phyloP scores from a whole-genome alignment of 2,888 invertebrate genomes.

The Incurvaria masculella region DNA sequence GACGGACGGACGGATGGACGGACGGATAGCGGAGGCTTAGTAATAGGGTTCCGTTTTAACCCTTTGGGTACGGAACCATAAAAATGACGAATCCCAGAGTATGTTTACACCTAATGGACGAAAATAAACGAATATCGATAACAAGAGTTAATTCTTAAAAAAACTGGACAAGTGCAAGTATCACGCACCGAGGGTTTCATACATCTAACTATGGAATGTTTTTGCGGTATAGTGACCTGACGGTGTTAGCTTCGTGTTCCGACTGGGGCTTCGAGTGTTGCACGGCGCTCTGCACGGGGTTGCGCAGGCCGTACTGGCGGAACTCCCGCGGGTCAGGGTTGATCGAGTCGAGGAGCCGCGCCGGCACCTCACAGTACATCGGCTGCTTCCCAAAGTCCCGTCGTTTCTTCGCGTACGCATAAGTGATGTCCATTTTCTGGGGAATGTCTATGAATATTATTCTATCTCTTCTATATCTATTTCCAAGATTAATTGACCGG shows the following conservation, averaged over 20 bases:
- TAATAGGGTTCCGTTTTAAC: no score
- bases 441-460: no score
- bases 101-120: no score
- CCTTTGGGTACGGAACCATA: no score
- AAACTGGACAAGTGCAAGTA: background rate
- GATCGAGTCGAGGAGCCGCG: conserved; percentile 40
- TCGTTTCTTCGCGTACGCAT: conserved; percentile 47
- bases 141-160: background rate
- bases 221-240: conserved; percentile 24
- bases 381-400: conserved; percentile 48
- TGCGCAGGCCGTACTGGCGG: conserved; percentile 43
- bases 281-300: conserved; percentile 48
- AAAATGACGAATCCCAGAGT: background rate
- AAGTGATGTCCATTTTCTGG: conserved; percentile 14
- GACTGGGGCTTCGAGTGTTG: conserved; percentile 46
- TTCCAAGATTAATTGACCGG: no score
- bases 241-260: conserved; percentile 59
- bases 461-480: no score
- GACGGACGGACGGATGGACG: no score
- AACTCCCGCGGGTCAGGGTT: conserved; percentile 34
- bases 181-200: no score
- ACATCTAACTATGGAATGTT: no score
- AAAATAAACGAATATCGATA: no score
- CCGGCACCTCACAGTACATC: conserved; percentile 41
- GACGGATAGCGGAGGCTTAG: no score